Evolutionary conservation across 2,113 vertebrate species (phyloP), one percentile per base, ranked within the genome.

Genomic region (Xyrauchen texanus): DNA sequence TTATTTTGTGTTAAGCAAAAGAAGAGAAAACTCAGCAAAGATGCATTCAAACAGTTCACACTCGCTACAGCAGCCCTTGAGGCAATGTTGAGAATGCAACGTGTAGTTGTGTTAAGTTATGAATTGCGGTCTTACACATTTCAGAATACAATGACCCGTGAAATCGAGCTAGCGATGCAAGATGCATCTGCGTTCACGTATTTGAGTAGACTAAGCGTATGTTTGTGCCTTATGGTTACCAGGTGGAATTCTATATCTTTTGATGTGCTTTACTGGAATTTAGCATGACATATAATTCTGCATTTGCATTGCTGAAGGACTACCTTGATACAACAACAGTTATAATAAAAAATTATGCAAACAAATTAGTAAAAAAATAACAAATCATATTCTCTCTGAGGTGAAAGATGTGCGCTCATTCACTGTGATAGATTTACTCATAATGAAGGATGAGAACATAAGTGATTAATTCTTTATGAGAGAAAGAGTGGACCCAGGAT

Each of bases 351-450:
- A 15, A 5, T 46, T n/a, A 74, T 13, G 71, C 15, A 62, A 62
- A 74, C n/a, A 62, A 49, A 11, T 34, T 42, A 42, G 9, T 0
- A 53, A 8, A 44, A 34, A 34, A 12, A 51, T 46, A 15, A 34
- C 55, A 58, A 58, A 58, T 58, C 55, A 7, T 58, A 6, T 6
- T 58, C 55, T 58, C 13, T 58, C 45, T 49, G 21, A 49, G 71
- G 58, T 74, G 15, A 74, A 74, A 44, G 58, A 74, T 74, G 71
- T 51, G 52, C 45, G 51, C 16, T 62, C 57, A 62, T 62, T 74
- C 57, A 51, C 11, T 34, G 46, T 42, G 71, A 62, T 51, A 62
- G 58, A 74, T 62, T 63, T 74, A 74, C 71, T 34, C 1, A 61
- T 61, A 63, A 8, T 53, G 46, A 51, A 13, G 58, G 57, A 51